Conservation (phyloP, 1,140 invertebrate genomes). For the Drosophila takahashii region DNA sequence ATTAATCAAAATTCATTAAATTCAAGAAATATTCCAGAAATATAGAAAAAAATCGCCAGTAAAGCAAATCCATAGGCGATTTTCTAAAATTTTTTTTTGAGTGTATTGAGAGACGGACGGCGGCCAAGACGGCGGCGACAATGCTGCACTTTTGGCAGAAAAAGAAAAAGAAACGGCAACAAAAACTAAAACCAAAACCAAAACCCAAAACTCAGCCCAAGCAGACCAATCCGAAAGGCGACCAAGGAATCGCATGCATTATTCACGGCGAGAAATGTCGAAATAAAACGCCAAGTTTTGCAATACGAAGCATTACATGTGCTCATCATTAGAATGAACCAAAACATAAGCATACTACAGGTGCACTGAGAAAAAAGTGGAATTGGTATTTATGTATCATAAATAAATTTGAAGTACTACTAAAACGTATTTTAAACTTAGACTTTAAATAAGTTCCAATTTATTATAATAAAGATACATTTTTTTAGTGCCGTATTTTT, state of each 20-base stretch:
- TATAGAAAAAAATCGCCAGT: too few species aligned
- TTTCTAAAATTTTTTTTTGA: too few species aligned
- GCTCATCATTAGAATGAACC: constrained; percentile 71
- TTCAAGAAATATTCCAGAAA: too few species aligned
- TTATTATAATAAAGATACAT: too few species aligned
- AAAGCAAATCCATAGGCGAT: too few species aligned
- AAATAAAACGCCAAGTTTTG: constrained; percentile 81
- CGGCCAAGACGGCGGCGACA: constrained; percentile 58
- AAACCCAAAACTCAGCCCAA: constrained; percentile 35
- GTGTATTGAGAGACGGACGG: constrained; percentile 71
- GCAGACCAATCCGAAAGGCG: constrained; percentile 49
- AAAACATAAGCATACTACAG: constrained; percentile 26
- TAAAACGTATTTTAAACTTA: too few species aligned
- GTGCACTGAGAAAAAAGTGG: constrained; percentile 28
- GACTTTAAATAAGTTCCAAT: too few species aligned
- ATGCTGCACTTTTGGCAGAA: constrained; percentile 68
- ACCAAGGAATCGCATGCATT: constrained; percentile 71
- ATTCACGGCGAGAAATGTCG: constrained; percentile 78
- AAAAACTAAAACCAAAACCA: constrained; percentile 13
- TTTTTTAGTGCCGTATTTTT: too few species aligned
- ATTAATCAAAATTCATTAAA: too few species aligned
- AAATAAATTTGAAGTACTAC: too few species aligned
- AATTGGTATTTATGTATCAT: too few species aligned
- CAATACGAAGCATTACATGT: constrained; percentile 79
- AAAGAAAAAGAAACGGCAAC: constrained; percentile 9